phyloP scores from a whole-genome alignment of 2,888 invertebrate species.

The Agonopterix heracliana region DNA sequence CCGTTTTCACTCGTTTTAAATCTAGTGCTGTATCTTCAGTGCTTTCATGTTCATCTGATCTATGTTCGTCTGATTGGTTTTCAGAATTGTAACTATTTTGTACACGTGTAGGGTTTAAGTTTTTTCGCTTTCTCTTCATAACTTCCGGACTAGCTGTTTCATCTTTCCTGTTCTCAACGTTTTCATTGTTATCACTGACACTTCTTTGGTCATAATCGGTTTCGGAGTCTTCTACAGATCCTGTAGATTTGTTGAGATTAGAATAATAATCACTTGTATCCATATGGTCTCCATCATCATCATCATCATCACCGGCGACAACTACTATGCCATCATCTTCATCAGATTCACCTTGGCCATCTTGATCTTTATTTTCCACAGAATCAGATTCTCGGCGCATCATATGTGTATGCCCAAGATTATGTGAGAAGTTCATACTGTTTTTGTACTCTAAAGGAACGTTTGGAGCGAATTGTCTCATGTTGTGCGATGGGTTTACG shows the following conservation, averaged over 20 bases:
- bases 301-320: conserved; percentile 86
- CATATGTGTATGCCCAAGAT: conserved; percentile 50
- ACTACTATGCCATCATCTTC: conserved; percentile 87
- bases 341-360: conserved; percentile 80
- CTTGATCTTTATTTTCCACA: conserved; percentile 72
- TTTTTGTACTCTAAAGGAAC: conserved; percentile 71
- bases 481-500: conserved; percentile 81
- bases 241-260: conserved; percentile 54
- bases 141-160: conserved; percentile 73
- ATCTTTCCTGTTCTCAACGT: conserved; percentile 60
- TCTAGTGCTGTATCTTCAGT: conserved; percentile 47
- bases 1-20: conserved; percentile 56
- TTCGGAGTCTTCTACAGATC: conserved; percentile 61
- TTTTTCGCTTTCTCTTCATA: conserved; percentile 91
- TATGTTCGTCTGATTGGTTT: conserved; percentile 28
- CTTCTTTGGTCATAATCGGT: conserved; percentile 65
- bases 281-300: conserved; percentile 78
- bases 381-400: conserved; percentile 55
- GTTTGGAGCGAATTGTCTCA: conserved; percentile 73
- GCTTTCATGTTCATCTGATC: conserved; percentile 30
- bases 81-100: conserved; percentile 58
- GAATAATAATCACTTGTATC: conserved; percentile 65
- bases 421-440: conserved; percentile 50
- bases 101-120: conserved; percentile 89
- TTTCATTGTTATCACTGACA: conserved; percentile 58